These are phyloP conservation scores for Zoroaster sp. DNA, from an alignment of 53 echinoderm and acorn worm species.

Conservation along the genomic window DNA sequence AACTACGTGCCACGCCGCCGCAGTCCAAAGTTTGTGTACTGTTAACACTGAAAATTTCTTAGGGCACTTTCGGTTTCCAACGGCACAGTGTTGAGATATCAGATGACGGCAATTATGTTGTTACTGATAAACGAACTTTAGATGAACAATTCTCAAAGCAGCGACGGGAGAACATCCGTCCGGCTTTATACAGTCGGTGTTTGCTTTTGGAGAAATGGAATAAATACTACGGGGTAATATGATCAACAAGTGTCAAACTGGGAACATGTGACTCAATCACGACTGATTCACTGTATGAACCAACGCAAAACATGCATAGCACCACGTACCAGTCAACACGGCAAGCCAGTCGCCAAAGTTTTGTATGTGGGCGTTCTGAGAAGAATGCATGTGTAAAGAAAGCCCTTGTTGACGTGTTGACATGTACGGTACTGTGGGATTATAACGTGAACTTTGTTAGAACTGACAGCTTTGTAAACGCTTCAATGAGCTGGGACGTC, in stretches of 20 bases:
- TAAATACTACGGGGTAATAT: background rate
- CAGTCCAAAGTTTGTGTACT: too few relatives aligned
- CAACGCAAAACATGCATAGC: background rate
- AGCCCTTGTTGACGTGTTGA: background rate
- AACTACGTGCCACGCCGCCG: background rate
- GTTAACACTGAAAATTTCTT: background rate
- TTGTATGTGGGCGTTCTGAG: conserved; percentile 29
- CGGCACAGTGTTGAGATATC: background rate
- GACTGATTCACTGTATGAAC: background rate
- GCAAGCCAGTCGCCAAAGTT: background rate
- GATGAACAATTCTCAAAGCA: background rate
- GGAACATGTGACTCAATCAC: background rate
- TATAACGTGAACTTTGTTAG: background rate
- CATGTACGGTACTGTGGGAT: too few relatives aligned
- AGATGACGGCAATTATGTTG: background rate
- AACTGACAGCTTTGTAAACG: background rate
- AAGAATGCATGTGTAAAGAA: background rate
- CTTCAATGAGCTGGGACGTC: background rate
- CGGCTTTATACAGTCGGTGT: background rate
- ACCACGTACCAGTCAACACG: background rate
- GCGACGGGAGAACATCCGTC: background rate
- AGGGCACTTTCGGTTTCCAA: conserved; percentile 35
- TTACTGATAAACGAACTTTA: too few relatives aligned
- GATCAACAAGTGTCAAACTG: background rate
- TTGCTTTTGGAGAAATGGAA: background rate